A percentile compares a stretch with the other conserved stretches of the same genome.
Conservation (phyloP, 2,113 vertebrate species). For the Asarcornis scutulata region DNA sequence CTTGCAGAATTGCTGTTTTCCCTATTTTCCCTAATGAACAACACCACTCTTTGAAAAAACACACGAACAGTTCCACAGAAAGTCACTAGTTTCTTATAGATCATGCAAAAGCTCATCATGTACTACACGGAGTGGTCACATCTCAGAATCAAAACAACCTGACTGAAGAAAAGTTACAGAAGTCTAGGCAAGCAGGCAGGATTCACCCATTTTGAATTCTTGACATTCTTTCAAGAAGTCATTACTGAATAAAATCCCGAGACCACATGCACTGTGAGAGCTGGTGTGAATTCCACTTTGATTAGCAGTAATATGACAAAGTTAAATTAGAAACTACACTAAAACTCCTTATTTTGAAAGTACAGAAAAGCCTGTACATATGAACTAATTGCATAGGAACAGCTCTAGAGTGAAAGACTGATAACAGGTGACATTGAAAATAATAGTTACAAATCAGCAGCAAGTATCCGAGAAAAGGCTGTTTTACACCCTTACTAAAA, state of each 20-base stretch:
- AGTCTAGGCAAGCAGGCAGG: slow-evolving; percentile 23
- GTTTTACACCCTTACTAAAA: neutral
- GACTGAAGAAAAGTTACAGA: neutral
- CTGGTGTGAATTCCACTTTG: neutral
- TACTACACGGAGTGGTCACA: neutral
- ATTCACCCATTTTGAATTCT: slow-evolving; percentile 30
- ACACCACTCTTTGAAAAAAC: neutral
- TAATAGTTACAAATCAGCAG: neutral
- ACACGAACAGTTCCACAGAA: neutral
- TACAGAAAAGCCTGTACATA: neutral
- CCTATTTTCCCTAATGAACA: neutral
- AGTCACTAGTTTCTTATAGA: neutral
- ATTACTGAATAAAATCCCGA: neutral
- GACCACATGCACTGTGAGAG: neutral
- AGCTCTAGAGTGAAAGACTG: neutral
- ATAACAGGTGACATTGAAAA: neutral
- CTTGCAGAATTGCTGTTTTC: neutral
- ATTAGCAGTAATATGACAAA: neutral
- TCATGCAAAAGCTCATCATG: neutral
- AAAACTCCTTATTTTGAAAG: neutral
- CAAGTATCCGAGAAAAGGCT: neutral
- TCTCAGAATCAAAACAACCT: slow-evolving; percentile 24
- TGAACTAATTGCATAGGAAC: neutral
- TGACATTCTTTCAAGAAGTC: slow-evolving; percentile 42
- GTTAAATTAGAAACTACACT: neutral